These are phyloP conservation scores for Rhinatrema bivittatum DNA, from an alignment of 2,797 vertebrate species.

Conservation along the genomic window DNA sequence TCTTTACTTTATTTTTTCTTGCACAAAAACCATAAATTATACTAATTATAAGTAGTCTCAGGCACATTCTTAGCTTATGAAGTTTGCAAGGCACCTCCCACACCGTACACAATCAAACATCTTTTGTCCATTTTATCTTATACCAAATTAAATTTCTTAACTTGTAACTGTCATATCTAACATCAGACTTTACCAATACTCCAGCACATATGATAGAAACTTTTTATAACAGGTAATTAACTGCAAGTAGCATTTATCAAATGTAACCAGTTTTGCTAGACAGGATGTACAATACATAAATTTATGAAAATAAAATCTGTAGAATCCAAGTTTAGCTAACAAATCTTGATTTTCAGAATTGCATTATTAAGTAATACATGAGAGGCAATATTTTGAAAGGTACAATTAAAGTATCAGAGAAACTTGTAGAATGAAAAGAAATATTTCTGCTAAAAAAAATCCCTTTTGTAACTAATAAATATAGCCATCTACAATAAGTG, in stretches of 20 bases:
- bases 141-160: constrained; percentile 42
- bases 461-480: constrained; percentile 68
- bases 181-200: constrained; percentile 46
- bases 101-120: constrained; percentile 44
- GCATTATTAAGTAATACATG: constrained; percentile 59
- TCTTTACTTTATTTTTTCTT: too few relatives aligned
- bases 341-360: constrained; percentile 54
- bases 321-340: constrained; percentile 73
- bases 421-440: constrained; percentile 60
- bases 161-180: constrained; percentile 35
- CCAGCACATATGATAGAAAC: constrained; percentile 47
- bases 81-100: constrained; percentile 63
- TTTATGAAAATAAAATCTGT: constrained; percentile 73
- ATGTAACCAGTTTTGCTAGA: constrained; percentile 46
- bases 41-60: constrained; percentile 54
- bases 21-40: too few relatives aligned
- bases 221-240: constrained; percentile 51
- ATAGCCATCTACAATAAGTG: constrained; percentile 74
- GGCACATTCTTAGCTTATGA: constrained; percentile 56
- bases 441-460: constrained; percentile 62
- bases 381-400: constrained; percentile 55
- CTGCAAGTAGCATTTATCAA: constrained; percentile 52
- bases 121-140: constrained; percentile 23
- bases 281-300: constrained; percentile 64
- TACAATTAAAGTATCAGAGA: constrained; percentile 56